Base-by-base conservation (phyloP, 2,113 vertebrate species). In the Eidolon helvum region DNA sequence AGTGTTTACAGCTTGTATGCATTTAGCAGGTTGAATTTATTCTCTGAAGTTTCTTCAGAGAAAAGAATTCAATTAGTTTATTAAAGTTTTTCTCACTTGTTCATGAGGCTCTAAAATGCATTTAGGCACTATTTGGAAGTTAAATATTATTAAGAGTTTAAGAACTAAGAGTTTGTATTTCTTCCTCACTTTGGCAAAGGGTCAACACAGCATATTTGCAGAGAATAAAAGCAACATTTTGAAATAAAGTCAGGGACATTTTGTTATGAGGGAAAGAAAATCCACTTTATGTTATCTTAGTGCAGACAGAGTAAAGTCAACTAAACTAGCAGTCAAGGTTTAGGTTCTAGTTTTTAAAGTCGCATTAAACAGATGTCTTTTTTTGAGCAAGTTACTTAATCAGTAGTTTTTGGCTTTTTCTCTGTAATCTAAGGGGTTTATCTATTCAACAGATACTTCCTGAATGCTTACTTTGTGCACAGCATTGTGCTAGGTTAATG, bases 61-160 rank as follows among this genome's bases (percentile, higher is more conserved):
- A 38, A 59, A 69, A 87, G 14, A 77, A 71, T 71, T 35, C 40
- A 26, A 0, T 55, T 83, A 79, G 68, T 79, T 90, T 55, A 15
- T 92, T 94, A 65, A 98, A 97, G 79, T 97, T 96, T 78, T 50
- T 65, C 61, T 7, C 69, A 38, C 26, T 96, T 87, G 86, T 18
- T 63, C 38, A 4, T 4, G 80, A 90, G 65, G n/a, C 59, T 91
- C 28, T 4, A 65, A 85, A 87, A 82, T 72, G 79, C 82, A 79
- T 59, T 57, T 59, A 83, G 61, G 19, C 35, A 91, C 85, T 30
- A 28, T 82, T 92, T 80, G 26, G 33, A 93, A 90, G 90, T 96
- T 85, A 87, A 84, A 45, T 72, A 61, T 59, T 94, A 40, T 59
- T 90, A 90, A 93, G 48, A 50, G 48, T 5, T 61, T 88, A 35